These are phyloP conservation scores for Halcyon badia DNA, from an alignment of 2,797 vertebrate genomes.

Conservation along the genomic window DNA sequence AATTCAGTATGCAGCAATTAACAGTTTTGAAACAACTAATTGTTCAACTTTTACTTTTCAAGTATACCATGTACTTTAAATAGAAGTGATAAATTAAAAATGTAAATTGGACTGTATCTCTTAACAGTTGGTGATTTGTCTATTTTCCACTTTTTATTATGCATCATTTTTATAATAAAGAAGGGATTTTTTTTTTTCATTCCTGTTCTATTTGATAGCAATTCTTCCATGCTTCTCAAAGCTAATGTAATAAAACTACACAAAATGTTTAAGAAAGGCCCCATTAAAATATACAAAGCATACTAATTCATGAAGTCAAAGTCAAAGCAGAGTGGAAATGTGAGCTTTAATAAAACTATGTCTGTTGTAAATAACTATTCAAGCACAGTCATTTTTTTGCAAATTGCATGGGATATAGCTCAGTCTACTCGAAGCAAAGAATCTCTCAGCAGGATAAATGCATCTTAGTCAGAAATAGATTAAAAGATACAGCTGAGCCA, in stretches of 20 bases:
- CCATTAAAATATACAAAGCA: slow-evolving; percentile 62
- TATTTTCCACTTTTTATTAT: slow-evolving; percentile 39
- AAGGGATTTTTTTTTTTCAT: slow-evolving; percentile 23
- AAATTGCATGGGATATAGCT: slow-evolving; percentile 60
- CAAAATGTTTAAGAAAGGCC: slow-evolving; percentile 61
- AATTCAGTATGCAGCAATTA: background rate
- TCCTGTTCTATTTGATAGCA: slow-evolving; percentile 45
- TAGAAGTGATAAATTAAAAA: slow-evolving; percentile 61
- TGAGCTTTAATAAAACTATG: slow-evolving; percentile 72
- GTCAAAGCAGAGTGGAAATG: slow-evolving; percentile 64
- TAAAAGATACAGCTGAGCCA: slow-evolving; percentile 63
- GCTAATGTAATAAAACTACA: slow-evolving; percentile 56
- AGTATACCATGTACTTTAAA: slow-evolving; percentile 29
- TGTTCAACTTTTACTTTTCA: slow-evolving; percentile 30
- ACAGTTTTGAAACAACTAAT: slow-evolving; percentile 14
- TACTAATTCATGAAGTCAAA: slow-evolving; percentile 44
- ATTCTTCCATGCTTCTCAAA: slow-evolving; percentile 47
- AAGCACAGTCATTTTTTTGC: slow-evolving; percentile 65
- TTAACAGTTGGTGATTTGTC: slow-evolving; percentile 44
- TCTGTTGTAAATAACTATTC: slow-evolving; percentile 72
- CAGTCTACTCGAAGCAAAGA: slow-evolving; percentile 41
- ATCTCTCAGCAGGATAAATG: slow-evolving; percentile 56
- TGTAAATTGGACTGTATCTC: slow-evolving; percentile 54
- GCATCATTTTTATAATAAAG: slow-evolving; percentile 50
- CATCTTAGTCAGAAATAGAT: slow-evolving; percentile 71